Evolutionary conservation across 2,797 vertebrate genomes (phyloP), one percentile per base, ranked within the genome.

Genomic region (Poeciliopsis presidionis): DNA sequence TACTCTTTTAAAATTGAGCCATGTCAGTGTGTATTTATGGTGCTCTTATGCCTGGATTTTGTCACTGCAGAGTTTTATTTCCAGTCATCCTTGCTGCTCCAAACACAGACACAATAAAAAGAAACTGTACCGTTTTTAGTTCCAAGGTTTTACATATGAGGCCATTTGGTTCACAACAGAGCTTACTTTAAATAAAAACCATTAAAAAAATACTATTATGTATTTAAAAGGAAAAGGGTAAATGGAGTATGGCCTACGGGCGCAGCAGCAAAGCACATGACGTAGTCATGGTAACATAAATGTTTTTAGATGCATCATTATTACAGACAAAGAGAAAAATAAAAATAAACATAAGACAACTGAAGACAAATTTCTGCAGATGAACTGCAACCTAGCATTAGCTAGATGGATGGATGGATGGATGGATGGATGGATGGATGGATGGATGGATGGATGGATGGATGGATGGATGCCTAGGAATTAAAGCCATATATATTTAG

Each of bases 1-100:
- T 83, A 77, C 81, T 74, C 85, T 72, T 80, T 81, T n/a, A n/a
- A 73, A 51, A 53, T 72, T 78, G 75, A 74, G 51, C 25, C 22
- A 73, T 55, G 33, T 76, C 75, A 69, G 57, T 51, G 69, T 69
- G 83, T 18, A 80, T 83, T 86, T 57, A 61, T 28, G 41, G 41
- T n/a, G 28, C 25, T 16, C 25, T 3, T 28, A 70, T 16, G 25
- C 13, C 43, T 70, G 41, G 67, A 45, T 46, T 8, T 70, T 70
- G 41, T 16, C 67, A 43, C 67, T 70, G 5, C 25, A 45, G 25
- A 70, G 12, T 45, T 70, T 70, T 45, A 45, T n/a, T 46, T 28
- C n/a, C 12, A 70, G 41, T 16, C 67, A 70, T 46, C 5, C 67
- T 45, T 45, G 41, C 41, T 70, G 67, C 43, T 70, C 67, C 13